Evolutionary conservation across 2,113 vertebrate species (phyloP).

Genomic region (Zosterops pallidus): DNA sequence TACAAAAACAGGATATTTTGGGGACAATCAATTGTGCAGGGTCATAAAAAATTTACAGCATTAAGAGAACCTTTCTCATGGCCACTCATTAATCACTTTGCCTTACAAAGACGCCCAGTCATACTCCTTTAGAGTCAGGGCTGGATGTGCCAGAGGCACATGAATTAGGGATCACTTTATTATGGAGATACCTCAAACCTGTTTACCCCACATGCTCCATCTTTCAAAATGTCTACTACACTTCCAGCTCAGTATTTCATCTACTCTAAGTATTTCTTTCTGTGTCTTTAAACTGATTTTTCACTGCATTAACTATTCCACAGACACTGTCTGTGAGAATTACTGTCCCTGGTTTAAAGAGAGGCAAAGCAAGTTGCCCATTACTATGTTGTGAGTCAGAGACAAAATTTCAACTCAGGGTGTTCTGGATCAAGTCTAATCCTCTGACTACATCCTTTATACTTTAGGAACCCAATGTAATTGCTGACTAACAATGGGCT

Average conservation of each 20-base stretch:
- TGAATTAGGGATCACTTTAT: slow-evolving; percentile 43
- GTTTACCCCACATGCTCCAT: slow-evolving; percentile 24
- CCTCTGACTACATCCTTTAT: background rate
- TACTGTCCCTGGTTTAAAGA: background rate
- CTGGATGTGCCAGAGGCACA: slow-evolving; percentile 22
- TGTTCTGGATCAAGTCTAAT: background rate
- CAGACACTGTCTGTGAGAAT: background rate
- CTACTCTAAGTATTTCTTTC: background rate
- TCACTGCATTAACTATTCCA: background rate
- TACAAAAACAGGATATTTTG: slow-evolving; percentile 25
- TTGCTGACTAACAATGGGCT: background rate
- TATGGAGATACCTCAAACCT: slow-evolving; percentile 43
- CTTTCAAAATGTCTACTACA: slow-evolving; percentile 13
- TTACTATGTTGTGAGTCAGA: background rate
- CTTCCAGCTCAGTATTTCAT: slow-evolving; percentile 23
- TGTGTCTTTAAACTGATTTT: background rate
- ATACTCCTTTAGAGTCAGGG: background rate
- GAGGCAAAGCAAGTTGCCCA: background rate
- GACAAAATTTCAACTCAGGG: background rate
- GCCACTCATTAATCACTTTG: slow-evolving; percentile 3
- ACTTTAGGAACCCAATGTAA: background rate
- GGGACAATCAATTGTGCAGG: slow-evolving; percentile 34
- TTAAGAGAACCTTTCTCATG: slow-evolving; percentile 19
- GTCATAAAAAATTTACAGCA: slow-evolving; percentile 44
- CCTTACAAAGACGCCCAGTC: background rate